phyloP scores from a whole-genome alignment of 2,797 vertebrate genomes.

The Thripadectes ignobilis region DNA sequence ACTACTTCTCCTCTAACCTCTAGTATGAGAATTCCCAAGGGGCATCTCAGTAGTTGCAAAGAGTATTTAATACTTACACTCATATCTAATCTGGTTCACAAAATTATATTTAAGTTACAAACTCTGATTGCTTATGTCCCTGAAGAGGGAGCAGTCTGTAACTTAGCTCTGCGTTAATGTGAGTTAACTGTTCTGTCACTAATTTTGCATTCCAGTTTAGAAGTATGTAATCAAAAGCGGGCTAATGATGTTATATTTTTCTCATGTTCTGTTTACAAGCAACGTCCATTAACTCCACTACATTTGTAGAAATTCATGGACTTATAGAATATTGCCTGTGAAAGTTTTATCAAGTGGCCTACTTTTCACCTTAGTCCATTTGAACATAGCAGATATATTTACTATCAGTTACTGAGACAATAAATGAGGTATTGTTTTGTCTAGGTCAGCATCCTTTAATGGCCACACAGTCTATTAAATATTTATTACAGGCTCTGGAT shows the following conservation, averaged over 20 bases:
- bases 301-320: not conserved
- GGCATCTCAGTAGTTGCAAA: not conserved
- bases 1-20: not conserved
- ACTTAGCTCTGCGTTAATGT: not conserved
- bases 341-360: constrained; percentile 32
- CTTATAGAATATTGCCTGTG: not conserved
- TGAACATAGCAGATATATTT: constrained; percentile 23
- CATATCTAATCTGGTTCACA: not conserved
- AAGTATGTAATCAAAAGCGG: not conserved
- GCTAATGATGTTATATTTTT: not conserved
- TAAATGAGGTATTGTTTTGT: constrained; percentile 8
- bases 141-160: not conserved
- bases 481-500: constrained; percentile 53
- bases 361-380: constrained; percentile 14
- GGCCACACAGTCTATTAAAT: constrained; percentile 32
- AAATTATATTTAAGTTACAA: not conserved
- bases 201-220: not conserved
- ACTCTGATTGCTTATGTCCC: not conserved
- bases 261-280: not conserved
- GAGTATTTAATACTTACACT: not conserved
- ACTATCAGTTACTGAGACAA: constrained; percentile 7
- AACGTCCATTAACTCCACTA: not conserved
- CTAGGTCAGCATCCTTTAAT: constrained; percentile 53
- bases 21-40: not conserved
- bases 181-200: not conserved